Conservation (phyloP, 2,113 vertebrate species). For the Xyliphius kryptos region DNA sequence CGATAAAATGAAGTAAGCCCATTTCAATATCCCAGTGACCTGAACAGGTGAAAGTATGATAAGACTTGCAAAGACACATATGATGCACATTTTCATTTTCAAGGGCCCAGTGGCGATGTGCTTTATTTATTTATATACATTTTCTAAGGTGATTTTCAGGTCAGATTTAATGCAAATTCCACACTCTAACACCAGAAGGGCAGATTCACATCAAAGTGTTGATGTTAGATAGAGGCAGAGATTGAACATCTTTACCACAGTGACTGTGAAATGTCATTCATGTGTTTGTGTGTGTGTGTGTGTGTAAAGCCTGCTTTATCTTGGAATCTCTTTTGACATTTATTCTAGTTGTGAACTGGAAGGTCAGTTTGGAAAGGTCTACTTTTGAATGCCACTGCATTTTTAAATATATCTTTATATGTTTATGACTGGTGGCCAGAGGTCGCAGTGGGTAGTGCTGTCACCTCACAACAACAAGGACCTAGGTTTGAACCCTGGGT, state of each 20-base stretch:
- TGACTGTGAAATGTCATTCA: constrained; percentile 41
- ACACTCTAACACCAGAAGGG: constrained; percentile 28
- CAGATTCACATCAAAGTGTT: constrained; percentile 35
- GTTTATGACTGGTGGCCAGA: too few relatives aligned
- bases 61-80: constrained; percentile 37
- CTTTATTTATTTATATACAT: constrained; percentile 49
- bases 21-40: constrained; percentile 34
- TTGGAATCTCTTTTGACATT: constrained; percentile 17
- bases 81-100: constrained; percentile 37
- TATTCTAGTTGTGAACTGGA: constrained; percentile 17
- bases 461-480: too few relatives aligned
- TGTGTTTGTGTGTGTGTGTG: too few relatives aligned
- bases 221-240: constrained; percentile 11
- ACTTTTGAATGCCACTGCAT: constrained; percentile 32
- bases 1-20: background rate
- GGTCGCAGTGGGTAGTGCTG: too few relatives aligned
- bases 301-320: constrained; percentile 19
- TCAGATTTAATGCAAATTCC: constrained; percentile 42
- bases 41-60: constrained; percentile 28
- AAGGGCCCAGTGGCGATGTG: constrained; percentile 25
- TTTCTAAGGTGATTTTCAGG: constrained; percentile 41
- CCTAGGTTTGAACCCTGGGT: too few relatives aligned
- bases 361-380: constrained; percentile 20
- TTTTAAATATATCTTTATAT: too few relatives aligned
- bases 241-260: constrained; percentile 36